Base-by-base conservation (phyloP, 2,797 vertebrate genomes). In the Pogonophryne albipinna region DNA sequence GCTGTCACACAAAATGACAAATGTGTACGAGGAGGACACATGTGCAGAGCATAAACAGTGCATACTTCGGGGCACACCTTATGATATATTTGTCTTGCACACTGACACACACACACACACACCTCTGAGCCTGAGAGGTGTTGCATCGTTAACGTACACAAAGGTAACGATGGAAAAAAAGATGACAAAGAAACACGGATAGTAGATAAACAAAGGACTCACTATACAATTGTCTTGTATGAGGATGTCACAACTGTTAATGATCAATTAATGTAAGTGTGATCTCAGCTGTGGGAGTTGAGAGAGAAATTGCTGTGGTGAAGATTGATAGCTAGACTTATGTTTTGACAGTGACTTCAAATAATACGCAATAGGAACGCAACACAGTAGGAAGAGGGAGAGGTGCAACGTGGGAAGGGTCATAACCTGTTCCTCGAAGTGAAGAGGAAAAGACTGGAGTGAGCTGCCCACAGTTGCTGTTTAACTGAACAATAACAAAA, bases 41-140 rank as follows among this genome's bases (percentile, higher is more conserved):
- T 46, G 55, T 57, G 56, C 49, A 57, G 41, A 66, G 23, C 10
- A 42, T 57, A 74, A 82, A 74, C 9, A 57, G 61, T 70, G 63
- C 87, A 85, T 56, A 72, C 81, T 91, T 84, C 59, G 82, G 85
- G 89, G 88, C 92, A 91, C 92, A 94, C 93, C 92, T 95, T 93
- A 95, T 94, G 92, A 95, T 15, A 20, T 69, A 63, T 60, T 52
- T 49, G 47, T 45, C 46, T 49, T 16, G 56, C 34, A 51, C 41
- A 47, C 6, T 6, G 19, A 13, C 42, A 49, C 23, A 20, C 44
- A 50, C 23, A 20, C 44, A 50, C 44, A 63, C 49, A 42, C 45
- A 52, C 45, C 34, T 42, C 14, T 16, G 16, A 76, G n/a, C 45
- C 11, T 60, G 44, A 52, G 13, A 51, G 38, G 58, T 23, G 66